Conservation (phyloP, 2,888 invertebrate species). For the Alloscopus bannaensis region DNA sequence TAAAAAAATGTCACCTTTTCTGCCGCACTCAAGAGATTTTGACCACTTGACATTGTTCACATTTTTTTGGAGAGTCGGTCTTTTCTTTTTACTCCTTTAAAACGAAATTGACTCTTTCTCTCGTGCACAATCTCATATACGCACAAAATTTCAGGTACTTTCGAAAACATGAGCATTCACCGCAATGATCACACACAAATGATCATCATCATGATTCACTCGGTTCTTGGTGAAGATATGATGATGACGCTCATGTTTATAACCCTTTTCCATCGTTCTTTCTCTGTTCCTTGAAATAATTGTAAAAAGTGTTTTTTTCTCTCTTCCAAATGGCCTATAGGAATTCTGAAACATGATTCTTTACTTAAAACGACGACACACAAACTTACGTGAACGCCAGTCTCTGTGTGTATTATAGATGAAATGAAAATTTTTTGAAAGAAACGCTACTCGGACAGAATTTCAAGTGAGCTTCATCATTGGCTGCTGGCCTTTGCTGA, state of each 20-base stretch:
- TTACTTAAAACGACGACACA: slow-evolving; percentile 50
- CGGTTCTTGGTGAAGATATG: neutral
- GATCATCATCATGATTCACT: neutral
- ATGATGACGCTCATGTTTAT: slow-evolving; percentile 10
- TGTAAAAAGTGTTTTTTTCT: slow-evolving; percentile 28
- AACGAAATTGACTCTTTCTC: too few species aligned
- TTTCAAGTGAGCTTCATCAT: slow-evolving; percentile 54
- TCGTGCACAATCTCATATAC: too few species aligned
- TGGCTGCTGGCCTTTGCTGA: too few species aligned
- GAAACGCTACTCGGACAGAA: slow-evolving; percentile 55
- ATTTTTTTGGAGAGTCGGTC: too few species aligned
- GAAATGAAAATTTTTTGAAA: slow-evolving; percentile 31
- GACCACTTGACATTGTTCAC: too few species aligned
- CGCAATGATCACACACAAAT: neutral
- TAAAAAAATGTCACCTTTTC: too few species aligned
- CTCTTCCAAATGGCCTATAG: slow-evolving; percentile 55
- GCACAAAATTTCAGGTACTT: too few species aligned
- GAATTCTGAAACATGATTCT: slow-evolving; percentile 64
- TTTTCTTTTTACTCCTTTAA: too few species aligned
- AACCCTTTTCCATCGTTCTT: slow-evolving; percentile 18
- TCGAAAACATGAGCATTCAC: too few species aligned
- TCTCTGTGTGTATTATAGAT: neutral
- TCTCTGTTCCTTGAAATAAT: slow-evolving; percentile 10
- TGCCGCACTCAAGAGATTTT: too few species aligned
- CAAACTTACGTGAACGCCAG: neutral